phyloP scores from a whole-genome alignment of 2,797 vertebrate genomes.

The Cheirogaleus major region DNA sequence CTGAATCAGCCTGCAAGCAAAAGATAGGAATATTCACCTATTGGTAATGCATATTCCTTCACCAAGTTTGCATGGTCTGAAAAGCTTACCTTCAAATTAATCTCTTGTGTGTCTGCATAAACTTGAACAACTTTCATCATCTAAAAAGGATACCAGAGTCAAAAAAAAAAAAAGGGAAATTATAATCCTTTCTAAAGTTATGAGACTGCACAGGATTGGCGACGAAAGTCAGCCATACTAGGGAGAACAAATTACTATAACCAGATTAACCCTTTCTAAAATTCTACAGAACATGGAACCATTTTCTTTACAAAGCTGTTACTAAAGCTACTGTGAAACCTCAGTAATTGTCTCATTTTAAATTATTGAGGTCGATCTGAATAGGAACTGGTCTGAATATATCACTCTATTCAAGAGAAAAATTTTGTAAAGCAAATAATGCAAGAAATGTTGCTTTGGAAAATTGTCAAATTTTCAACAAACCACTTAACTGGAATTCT shows the following conservation, averaged over 20 bases:
- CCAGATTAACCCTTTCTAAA: slow-evolving; percentile 80
- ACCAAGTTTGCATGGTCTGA: slow-evolving; percentile 92
- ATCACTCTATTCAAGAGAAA: slow-evolving; percentile 47
- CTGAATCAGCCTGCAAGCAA: slow-evolving; percentile 96
- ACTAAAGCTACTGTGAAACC: slow-evolving; percentile 57
- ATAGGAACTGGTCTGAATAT: slow-evolving; percentile 10
- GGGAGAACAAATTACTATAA: slow-evolving; percentile 82
- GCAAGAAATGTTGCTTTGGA: slow-evolving; percentile 22
- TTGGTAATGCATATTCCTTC: slow-evolving; percentile 88
- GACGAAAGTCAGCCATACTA: slow-evolving; percentile 87
- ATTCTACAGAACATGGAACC: slow-evolving; percentile 73
- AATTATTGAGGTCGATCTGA: slow-evolving; percentile 41
- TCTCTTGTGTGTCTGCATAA: slow-evolving; percentile 99
- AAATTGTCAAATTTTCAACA: slow-evolving; percentile 27
- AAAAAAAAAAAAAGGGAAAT: slow-evolving; percentile 92
- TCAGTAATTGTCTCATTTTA: slow-evolving; percentile 41
- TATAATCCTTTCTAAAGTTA: slow-evolving; percentile 91
- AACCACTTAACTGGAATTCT: slow-evolving; percentile 40
- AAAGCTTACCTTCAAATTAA: slow-evolving; percentile 99
- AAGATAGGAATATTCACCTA: slow-evolving; percentile 90
- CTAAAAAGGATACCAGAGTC: slow-evolving; percentile 99
- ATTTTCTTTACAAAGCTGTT: slow-evolving; percentile 79
- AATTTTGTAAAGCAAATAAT: slow-evolving; percentile 25
- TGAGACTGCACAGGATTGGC: slow-evolving; percentile 86
- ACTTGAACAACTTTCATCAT: slow-evolving; percentile 99